Conservation (phyloP, 1,140 invertebrate species). For the Anoplophora glabripennis region DNA sequence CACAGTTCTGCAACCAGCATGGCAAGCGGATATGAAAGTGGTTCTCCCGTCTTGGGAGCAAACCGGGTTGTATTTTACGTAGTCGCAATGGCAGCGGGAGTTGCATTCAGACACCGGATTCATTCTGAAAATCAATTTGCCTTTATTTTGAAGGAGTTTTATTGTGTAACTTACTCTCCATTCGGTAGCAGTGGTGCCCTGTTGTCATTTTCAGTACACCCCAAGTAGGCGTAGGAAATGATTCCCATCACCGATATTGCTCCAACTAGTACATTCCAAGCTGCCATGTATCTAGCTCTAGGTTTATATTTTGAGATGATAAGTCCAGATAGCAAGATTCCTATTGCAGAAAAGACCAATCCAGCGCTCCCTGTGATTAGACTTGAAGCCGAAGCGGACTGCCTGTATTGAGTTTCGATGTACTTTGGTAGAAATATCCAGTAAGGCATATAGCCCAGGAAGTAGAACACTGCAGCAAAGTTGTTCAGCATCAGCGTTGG, state of each 20-base stretch:
- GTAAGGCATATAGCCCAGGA: conserved; percentile 70
- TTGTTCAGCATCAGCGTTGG: conserved; percentile 67
- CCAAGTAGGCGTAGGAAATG: conserved; percentile 66
- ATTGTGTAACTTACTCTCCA: conserved; percentile 46
- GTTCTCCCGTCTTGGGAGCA: conserved; percentile 57
- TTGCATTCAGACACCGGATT: conserved; percentile 58
- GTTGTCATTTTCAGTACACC: conserved; percentile 61
- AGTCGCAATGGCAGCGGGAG: conserved; percentile 62
- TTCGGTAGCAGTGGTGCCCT: conserved; percentile 52
- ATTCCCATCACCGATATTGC: conserved; percentile 62
- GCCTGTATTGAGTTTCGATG: conserved; percentile 71
- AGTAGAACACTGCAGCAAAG: conserved; percentile 65
- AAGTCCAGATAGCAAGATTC: conserved; percentile 65
- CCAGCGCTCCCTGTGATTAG: conserved; percentile 69
- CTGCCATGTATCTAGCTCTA: conserved; percentile 63
- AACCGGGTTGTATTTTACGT: conserved; percentile 67
- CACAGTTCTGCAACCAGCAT: conserved; percentile 61
- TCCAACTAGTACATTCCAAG: conserved; percentile 71
- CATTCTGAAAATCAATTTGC: conserved; percentile 42
- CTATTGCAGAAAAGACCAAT: conserved; percentile 68
- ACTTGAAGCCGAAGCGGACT: conserved; percentile 67
- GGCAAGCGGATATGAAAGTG: conserved; percentile 69
- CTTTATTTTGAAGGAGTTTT: not conserved
- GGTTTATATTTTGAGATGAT: conserved; percentile 69
- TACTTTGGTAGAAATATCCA: conserved; percentile 77